Base-by-base conservation (phyloP, 1,140 invertebrate species). In the Drosophila azteca region DNA sequence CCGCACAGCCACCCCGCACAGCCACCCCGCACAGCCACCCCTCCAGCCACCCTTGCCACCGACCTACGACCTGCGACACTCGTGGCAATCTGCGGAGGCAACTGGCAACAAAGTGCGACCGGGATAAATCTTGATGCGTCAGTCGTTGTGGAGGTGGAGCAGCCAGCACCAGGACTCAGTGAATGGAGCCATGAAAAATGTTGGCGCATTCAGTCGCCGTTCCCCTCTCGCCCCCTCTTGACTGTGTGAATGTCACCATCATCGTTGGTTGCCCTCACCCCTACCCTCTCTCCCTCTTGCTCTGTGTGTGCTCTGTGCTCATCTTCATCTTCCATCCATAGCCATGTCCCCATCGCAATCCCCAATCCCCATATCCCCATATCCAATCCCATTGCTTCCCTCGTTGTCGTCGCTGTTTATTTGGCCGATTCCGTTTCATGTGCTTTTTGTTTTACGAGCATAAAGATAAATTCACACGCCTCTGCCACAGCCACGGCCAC, bases 391-490 rank as follows among this genome's bases (percentile, higher is more conserved):
- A 11, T 44, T 58, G 51, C 41, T 1, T 8, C 20, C 48, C 50
- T 44, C 46, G 39, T 57, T 65, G 61, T 83, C 73, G 75, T 75
- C 76, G 59, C 70, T 84, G 80, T 79, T 83, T 84, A 84, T 83
- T 83, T 83, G 80, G 54, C 63, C 76, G 75, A 79, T 83, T 83
- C 74, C 62, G 70, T 67, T 83, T 83, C 79, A 84, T 83, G 76
- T 76, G 75, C 44, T 64, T 64, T 87, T 71, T 85, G 67, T 82
- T 87, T 87, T 87, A 88, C 82, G 82, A 85, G 82, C 82, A 85
- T 75, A 76, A 88, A 88, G 82, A 85, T 85, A 87, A 85, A 85
- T 85, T 78, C 78, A 87, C 82, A 72, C 82, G 74, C 76, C 76
- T 76, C 64, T 57, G 48, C 65, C 60, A 67, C 69, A 51, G 50